A percentile compares a stretch with the other conserved stretches of the same genome.
Evolutionary conservation across 1,140 invertebrate genomes (phyloP).

Genomic region (Pectinophora gossypiella): DNA sequence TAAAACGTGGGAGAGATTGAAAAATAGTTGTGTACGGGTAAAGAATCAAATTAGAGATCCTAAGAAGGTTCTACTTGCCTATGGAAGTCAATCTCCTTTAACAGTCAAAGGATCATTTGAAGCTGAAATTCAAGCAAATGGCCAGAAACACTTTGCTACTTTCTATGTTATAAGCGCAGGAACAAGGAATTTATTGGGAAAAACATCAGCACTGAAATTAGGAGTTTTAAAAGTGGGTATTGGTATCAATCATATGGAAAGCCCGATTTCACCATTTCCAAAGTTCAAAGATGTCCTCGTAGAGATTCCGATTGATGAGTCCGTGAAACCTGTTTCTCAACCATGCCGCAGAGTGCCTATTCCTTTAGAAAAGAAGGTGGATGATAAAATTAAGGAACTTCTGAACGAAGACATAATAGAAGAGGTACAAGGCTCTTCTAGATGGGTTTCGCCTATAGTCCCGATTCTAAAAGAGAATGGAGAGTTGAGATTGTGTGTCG

Average conservation of each 20-base stretch:
- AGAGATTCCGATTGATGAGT: too few species aligned
- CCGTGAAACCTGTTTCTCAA: too few species aligned
- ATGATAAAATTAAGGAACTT: too few species aligned
- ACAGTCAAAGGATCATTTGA: too few species aligned
- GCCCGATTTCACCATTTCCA: not conserved
- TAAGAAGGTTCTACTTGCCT: too few species aligned
- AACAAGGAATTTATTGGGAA: not conserved
- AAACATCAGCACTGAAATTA: not conserved
- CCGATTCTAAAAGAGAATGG: too few species aligned
- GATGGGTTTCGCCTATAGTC: too few species aligned
- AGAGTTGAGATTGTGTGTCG: too few species aligned
- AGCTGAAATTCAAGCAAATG: not conserved
- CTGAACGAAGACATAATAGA: not conserved
- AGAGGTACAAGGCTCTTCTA: not conserved
- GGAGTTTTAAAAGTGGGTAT: not conserved
- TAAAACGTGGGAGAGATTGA: not conserved
- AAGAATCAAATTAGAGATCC: too few species aligned
- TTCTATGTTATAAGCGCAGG: constrained; percentile 1
- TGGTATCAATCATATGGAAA: constrained; percentile 2
- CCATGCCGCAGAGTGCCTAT: too few species aligned
- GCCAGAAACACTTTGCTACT: not conserved
- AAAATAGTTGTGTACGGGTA: not conserved
- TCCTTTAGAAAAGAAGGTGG: constrained; percentile 1
- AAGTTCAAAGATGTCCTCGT: too few species aligned
- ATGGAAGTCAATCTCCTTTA: too few species aligned